Percentiles rank a stretch among this genome's conserved stretches.
phyloP scores from a whole-genome alignment of 2,797 vertebrate species.

The Eulemur coronatus region DNA sequence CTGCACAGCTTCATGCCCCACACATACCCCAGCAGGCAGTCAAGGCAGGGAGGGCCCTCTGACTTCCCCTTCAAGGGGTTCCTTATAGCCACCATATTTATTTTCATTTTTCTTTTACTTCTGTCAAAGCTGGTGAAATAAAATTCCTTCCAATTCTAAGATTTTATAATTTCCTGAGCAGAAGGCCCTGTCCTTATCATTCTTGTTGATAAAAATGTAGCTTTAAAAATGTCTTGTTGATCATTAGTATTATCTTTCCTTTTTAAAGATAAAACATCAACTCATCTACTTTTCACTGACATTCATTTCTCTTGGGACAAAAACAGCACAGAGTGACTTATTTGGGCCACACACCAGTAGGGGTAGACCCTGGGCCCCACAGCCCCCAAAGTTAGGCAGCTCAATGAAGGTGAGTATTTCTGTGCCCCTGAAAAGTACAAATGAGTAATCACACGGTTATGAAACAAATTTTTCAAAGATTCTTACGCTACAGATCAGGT shows the following conservation, averaged over 20 bases:
- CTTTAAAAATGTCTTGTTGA: not conserved
- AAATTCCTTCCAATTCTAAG: not conserved
- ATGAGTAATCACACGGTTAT: not conserved
- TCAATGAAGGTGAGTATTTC: not conserved
- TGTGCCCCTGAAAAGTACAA: not conserved
- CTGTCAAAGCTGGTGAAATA: not conserved
- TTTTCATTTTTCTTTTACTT: not conserved
- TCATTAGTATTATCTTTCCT: not conserved
- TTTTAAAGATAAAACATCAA: not conserved
- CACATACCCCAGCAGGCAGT: fast-evolving
- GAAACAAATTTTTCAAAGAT: not conserved
- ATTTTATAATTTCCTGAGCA: too few relatives aligned
- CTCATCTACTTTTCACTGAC: not conserved
- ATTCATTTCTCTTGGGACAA: not conserved
- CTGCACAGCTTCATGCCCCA: too few relatives aligned
- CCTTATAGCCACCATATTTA: not conserved
- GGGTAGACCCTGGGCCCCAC: not conserved
- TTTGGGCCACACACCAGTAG: not conserved
- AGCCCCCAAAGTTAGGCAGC: not conserved
- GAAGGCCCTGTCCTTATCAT: not conserved
- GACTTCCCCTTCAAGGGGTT: not conserved
- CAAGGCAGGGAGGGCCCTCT: not conserved
- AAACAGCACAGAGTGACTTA: not conserved
- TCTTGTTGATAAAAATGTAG: slow-evolving; percentile 29
- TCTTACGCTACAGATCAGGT: not conserved